These are phyloP conservation scores for Eublepharis macularius DNA, from an alignment of 2,113 vertebrate genomes.

Conservation along the genomic window DNA sequence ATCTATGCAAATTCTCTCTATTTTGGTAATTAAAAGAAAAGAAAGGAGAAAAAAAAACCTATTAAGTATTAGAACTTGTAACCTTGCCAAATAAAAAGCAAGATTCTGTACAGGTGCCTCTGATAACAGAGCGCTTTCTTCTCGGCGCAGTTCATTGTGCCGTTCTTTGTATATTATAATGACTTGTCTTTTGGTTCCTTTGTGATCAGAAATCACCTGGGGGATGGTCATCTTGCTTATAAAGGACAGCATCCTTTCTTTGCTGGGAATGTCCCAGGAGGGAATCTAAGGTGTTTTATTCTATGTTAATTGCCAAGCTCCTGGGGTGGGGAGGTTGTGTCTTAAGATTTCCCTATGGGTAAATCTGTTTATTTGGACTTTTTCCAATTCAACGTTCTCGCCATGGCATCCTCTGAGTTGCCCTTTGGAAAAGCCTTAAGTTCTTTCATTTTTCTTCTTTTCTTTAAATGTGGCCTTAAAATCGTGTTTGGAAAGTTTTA, in stretches of 20 bases:
- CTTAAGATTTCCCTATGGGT: constrained; percentile 41
- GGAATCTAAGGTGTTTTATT: constrained; percentile 20
- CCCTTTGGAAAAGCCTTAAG: constrained; percentile 76
- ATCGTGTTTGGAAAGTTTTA: constrained; percentile 64
- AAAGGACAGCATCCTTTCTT: constrained; percentile 43
- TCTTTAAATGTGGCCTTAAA: constrained; percentile 80
- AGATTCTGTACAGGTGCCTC: constrained; percentile 77
- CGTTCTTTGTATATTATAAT: constrained; percentile 67
- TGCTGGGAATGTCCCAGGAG: constrained; percentile 59
- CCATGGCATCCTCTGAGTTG: constrained; percentile 53
- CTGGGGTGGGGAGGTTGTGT: constrained; percentile 9
- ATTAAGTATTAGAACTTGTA: constrained; percentile 64
- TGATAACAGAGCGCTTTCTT: constrained; percentile 69
- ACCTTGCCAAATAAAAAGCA: constrained; percentile 75
- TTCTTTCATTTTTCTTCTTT: constrained; percentile 57
- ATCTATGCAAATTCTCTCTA: constrained; percentile 81
- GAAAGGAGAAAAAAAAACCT: constrained; percentile 41
- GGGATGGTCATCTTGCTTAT: constrained; percentile 12
- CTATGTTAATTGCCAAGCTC: constrained; percentile 21
- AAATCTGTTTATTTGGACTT: constrained; percentile 8
- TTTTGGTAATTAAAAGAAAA: constrained; percentile 1
- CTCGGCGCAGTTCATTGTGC: constrained; percentile 67
- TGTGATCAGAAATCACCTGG: constrained; percentile 59
- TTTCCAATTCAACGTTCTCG: constrained; percentile 12
- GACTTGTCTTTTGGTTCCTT: constrained; percentile 68